phyloP scores from a whole-genome alignment of 2,888 invertebrate species.

The Nycteola revayana region DNA sequence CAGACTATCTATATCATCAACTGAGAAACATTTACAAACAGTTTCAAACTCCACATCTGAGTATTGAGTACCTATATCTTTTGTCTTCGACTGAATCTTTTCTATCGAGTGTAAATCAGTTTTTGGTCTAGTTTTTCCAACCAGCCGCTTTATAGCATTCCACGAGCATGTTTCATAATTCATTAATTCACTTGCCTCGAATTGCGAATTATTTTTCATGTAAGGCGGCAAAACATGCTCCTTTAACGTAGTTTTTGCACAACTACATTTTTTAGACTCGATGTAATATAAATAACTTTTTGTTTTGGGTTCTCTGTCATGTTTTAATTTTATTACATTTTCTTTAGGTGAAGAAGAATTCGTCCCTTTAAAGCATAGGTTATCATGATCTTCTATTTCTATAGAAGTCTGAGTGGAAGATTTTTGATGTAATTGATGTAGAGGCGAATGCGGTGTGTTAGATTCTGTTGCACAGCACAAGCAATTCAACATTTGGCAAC shows the following conservation, averaged over 20 bases:
- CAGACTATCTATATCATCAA: slow-evolving; percentile 24
- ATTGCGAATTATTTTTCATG: slow-evolving; percentile 54
- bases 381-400: no score
- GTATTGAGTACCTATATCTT: slow-evolving; percentile 48
- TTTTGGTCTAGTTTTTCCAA: slow-evolving; percentile 37
- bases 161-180: slow-evolving; percentile 54
- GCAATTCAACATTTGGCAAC: slow-evolving; percentile 46
- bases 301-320: slow-evolving; percentile 58
- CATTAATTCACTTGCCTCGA: slow-evolving; percentile 43
- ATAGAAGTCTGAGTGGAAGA: no score
- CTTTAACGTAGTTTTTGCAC: slow-evolving; percentile 48
- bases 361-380: no score
- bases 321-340: slow-evolving; percentile 32
- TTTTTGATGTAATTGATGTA: no score
- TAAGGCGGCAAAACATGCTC: slow-evolving; percentile 60
- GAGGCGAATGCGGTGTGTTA: no score
- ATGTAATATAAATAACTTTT: slow-evolving; percentile 54
- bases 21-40: slow-evolving; percentile 58
- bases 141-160: slow-evolving; percentile 42
- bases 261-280: slow-evolving; percentile 46
- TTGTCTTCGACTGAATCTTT: slow-evolving; percentile 38
- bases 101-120: slow-evolving; percentile 20
- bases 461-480: slow-evolving; percentile 2
- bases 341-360: no score
- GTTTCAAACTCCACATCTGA: slow-evolving; percentile 49